phyloP scores from a whole-genome alignment of 92 coral and sea anemone species.

The Actinernus sp. region DNA sequence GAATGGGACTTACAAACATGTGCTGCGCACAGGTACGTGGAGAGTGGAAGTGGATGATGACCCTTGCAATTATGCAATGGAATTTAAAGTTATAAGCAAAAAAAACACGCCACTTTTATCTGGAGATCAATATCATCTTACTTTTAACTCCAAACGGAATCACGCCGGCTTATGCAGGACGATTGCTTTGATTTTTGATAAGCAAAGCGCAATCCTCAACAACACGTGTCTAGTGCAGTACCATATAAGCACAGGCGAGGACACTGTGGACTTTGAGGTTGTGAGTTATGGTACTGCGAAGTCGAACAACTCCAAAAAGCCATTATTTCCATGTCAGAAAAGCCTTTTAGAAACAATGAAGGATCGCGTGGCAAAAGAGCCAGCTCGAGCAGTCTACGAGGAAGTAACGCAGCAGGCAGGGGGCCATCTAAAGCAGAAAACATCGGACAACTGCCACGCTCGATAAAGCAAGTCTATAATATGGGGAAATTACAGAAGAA shows the following conservation, averaged over 20 bases:
- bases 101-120: too few relatives aligned
- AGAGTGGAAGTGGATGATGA: constrained; percentile 22
- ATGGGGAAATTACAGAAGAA: not conserved
- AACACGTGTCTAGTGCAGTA: constrained; percentile 28
- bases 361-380: constrained; percentile 10
- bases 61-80: too few relatives aligned
- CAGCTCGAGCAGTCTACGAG: constrained; percentile 12
- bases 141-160: constrained; percentile 36
- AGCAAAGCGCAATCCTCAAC: constrained; percentile 22
- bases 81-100: too few relatives aligned
- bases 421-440: constrained; percentile 8
- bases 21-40: constrained; percentile 43
- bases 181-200: constrained; percentile 25
- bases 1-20: too few relatives aligned
- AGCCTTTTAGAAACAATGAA: constrained; percentile 9
- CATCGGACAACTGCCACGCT: constrained; percentile 12
- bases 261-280: constrained; percentile 29
- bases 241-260: constrained; percentile 26
- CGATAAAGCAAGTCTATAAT: constrained; percentile 14
- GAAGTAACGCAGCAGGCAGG: constrained; percentile 3
- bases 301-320: constrained; percentile 4
- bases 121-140: constrained; percentile 28
- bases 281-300: constrained; percentile 23
- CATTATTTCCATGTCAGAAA: constrained; percentile 22
- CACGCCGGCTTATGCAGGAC: constrained; percentile 38